Evolutionary conservation across 23 tunicate genomes (phyloP).

Genomic region (Ciona savignyi): DNA sequence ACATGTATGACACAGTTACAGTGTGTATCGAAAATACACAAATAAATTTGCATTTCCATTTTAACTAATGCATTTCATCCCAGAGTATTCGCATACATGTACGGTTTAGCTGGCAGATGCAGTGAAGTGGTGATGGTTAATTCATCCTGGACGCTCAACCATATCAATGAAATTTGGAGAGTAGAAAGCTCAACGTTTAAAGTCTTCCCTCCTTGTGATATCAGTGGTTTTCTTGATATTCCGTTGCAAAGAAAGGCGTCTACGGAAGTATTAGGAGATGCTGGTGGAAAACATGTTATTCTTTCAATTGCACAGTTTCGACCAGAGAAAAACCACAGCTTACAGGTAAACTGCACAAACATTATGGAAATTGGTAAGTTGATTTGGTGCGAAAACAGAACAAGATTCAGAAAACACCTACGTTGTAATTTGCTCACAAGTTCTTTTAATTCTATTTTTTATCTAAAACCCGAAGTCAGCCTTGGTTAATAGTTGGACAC

Average conservation of each 20-base stretch:
- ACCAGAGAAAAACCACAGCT: slow-evolving; percentile 87
- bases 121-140: slow-evolving; percentile 71
- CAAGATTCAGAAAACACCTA: no score
- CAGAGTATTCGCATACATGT: slow-evolving; percentile 62
- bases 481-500: no score
- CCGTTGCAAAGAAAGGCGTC: slow-evolving; percentile 23
- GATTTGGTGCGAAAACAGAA: no score
- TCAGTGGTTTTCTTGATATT: slow-evolving; percentile 42
- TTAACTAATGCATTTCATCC: background rate
- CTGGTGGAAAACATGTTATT: slow-evolving; percentile 5
- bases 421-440: no score
- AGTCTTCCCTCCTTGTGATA: slow-evolving; percentile 97
- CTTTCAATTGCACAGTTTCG: slow-evolving; percentile 90
- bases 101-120: slow-evolving; percentile 65
- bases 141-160: slow-evolving; percentile 93
- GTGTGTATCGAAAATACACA: no score
- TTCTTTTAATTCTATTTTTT: no score
- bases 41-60: no score
- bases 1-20: no score
- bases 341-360: slow-evolving; percentile 76
- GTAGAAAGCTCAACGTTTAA: slow-evolving; percentile 5
- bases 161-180: slow-evolving; percentile 69
- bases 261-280: background rate
- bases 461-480: no score
- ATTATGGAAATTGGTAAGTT: no score